Evolutionary conservation across 2,888 invertebrate genomes (phyloP).

Genomic region (Papilio demoleus): DNA sequence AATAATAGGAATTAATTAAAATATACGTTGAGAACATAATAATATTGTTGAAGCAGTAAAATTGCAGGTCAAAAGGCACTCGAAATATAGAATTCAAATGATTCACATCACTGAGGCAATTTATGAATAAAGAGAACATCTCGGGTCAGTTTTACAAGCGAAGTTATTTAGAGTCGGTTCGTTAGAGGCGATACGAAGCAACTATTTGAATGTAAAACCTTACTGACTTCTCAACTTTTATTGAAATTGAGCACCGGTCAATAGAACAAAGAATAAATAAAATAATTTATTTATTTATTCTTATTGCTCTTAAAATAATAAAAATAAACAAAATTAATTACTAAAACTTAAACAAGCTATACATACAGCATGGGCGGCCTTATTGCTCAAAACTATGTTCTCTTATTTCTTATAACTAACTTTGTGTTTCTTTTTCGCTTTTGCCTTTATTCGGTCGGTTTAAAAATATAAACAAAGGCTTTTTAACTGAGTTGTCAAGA

Average conservation of each 20-base stretch:
- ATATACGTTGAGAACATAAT: not conserved
- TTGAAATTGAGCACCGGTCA: not conserved
- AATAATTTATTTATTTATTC: too few relatives aligned
- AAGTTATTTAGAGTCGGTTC: slow-evolving; percentile 35
- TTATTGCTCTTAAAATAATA: too few relatives aligned
- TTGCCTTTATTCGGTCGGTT: too few relatives aligned
- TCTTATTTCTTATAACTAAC: too few relatives aligned
- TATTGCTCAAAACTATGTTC: too few relatives aligned
- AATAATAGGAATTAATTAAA: not conserved
- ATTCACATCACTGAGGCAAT: slow-evolving; percentile 29
- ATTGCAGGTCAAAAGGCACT: slow-evolving; percentile 25
- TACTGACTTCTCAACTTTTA: not conserved
- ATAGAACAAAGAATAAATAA: not conserved
- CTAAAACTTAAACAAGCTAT: too few relatives aligned
- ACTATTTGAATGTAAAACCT: slow-evolving; percentile 21
- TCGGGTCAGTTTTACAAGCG: slow-evolving; percentile 24
- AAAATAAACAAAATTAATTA: too few relatives aligned
- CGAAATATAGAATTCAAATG: slow-evolving; percentile 17
- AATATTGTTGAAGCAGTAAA: not conserved
- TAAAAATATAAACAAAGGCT: too few relatives aligned
- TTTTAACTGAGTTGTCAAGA: too few relatives aligned
- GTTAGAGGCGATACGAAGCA: slow-evolving; percentile 18
- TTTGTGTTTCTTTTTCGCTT: too few relatives aligned
- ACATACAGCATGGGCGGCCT: too few relatives aligned
- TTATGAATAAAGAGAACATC: slow-evolving; percentile 32